Percentiles rank a stretch among this genome's conserved stretches.
Evolutionary conservation across 2,113 vertebrate genomes (phyloP).

Genomic region (Neolamprologus longior): DNA sequence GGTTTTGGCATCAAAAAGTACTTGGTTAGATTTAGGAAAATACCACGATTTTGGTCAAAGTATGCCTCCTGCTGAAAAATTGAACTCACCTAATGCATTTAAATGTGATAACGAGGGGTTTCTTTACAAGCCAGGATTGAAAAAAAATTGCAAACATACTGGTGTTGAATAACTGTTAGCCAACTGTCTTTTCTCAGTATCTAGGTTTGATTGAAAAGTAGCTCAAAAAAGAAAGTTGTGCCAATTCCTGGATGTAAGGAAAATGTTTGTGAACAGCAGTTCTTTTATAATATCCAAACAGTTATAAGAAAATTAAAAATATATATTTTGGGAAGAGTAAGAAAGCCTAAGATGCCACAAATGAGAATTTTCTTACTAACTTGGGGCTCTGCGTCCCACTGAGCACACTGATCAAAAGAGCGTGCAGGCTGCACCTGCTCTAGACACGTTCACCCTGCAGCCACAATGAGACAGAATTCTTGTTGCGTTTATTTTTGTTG

Average conservation of each 20-base stretch:
- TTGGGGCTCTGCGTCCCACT: background rate
- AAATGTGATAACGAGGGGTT: background rate
- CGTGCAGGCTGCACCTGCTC: background rate
- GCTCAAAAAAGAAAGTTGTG: background rate
- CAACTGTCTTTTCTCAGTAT: background rate
- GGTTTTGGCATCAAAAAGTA: background rate
- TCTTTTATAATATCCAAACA: background rate
- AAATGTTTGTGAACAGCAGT: background rate
- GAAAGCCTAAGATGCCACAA: background rate
- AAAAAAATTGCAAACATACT: fast-evolving
- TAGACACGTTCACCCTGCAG: background rate
- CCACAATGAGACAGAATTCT: background rate
- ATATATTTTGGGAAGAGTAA: background rate
- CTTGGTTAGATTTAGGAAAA: background rate
- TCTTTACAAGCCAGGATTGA: fast-evolving
- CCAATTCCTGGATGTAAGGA: background rate
- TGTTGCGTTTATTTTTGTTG: background rate
- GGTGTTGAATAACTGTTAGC: background rate
- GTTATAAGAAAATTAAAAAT: fast-evolving
- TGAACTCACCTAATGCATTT: background rate
- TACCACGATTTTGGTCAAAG: background rate
- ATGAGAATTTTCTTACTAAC: background rate
- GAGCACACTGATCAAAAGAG: background rate
- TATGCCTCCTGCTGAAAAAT: background rate
- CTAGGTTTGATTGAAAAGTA: background rate